Base-by-base conservation (phyloP, 1,140 invertebrate species). In the Cotesia vestalis region DNA sequence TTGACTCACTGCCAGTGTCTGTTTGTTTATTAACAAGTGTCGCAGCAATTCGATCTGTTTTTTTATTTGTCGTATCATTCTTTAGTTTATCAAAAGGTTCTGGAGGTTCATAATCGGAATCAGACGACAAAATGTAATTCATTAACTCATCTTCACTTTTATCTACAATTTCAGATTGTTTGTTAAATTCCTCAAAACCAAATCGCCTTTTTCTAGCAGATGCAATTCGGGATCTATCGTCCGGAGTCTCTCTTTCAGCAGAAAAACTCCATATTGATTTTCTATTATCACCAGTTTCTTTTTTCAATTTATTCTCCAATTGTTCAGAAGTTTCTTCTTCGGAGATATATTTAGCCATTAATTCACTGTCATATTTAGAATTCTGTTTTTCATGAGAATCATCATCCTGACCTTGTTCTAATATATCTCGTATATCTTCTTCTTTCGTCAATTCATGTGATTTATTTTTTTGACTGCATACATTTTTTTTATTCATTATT, bases 401-500 rank as follows among this genome's bases (percentile, higher is more conserved):
- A 11, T 76, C 72, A 9, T 80, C 76, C 59, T 79, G 76, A 57
- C 79, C 77, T 35, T 73, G 69, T 27, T 75, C 70, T 1, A 85
- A 68, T 78, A 80, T 82, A 64, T 78, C 76, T 62, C 76, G 70
- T 64, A 84, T 79, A 27, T 69, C 75, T 55, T 80, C 69, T 27
- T 80, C 77, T 20, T 78, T 72, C 12, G 80, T 69, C 63, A 74
- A 12, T 66, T 60, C 71, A 11, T 27, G 35, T n/a, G 35, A 38
- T n/a, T 40, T 51, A 6, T 2, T 60, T 11, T 14, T 27, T 38
- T 17, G 27, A 35, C 51, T 17, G 20, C 11, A 12, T 11, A 69
- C 27, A 27, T 12, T 20, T 66, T n/a, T 38, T 17, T 1, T 36
- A 17, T 14, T 74, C 9, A 46, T 59, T 67, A 3, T 0, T 68